Conservation (phyloP, 1,140 invertebrate genomes). For the Cecropterus lyciades region DNA sequence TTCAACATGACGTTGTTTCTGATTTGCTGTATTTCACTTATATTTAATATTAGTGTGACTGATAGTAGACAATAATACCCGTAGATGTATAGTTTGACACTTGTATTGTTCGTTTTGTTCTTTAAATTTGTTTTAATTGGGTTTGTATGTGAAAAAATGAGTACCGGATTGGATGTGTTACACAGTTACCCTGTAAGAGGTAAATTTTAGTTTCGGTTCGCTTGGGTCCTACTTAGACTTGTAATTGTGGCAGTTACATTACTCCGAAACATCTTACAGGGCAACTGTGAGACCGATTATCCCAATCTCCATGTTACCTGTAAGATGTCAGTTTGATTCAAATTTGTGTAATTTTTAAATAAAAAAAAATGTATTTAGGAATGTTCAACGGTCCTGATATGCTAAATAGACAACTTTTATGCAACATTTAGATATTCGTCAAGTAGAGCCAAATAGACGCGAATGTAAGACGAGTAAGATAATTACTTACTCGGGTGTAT, state of each 20-base stretch:
- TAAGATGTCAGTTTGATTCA: constrained; percentile 13
- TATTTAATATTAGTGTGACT: constrained; percentile 34
- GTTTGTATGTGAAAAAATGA: neutral
- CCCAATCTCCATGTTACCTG: constrained; percentile 30
- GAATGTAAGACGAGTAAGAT: too few species aligned
- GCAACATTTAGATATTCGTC: too few species aligned
- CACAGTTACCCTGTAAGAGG: constrained; percentile 79
- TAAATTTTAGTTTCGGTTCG: constrained; percentile 19
- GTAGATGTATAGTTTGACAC: constrained; percentile 28
- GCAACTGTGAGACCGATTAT: constrained; percentile 66
- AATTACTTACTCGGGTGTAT: too few species aligned
- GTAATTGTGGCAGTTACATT: constrained; percentile 80
- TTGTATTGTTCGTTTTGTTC: constrained; percentile 23
- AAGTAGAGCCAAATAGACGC: too few species aligned
- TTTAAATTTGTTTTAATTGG: constrained; percentile 3
- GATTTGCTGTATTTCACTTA: constrained; percentile 3
- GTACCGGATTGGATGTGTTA: constrained; percentile 30
- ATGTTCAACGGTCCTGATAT: too few species aligned
- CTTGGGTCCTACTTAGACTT: constrained; percentile 35
- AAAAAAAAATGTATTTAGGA: too few species aligned
- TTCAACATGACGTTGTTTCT: constrained; percentile 45
- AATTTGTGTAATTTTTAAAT: constrained; percentile 1
- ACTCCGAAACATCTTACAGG: constrained; percentile 73
- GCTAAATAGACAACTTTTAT: too few species aligned
- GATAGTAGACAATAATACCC: constrained; percentile 36